Evolutionary conservation across 2,113 vertebrate species (phyloP).

Genomic region (Amazona guildingii): DNA sequence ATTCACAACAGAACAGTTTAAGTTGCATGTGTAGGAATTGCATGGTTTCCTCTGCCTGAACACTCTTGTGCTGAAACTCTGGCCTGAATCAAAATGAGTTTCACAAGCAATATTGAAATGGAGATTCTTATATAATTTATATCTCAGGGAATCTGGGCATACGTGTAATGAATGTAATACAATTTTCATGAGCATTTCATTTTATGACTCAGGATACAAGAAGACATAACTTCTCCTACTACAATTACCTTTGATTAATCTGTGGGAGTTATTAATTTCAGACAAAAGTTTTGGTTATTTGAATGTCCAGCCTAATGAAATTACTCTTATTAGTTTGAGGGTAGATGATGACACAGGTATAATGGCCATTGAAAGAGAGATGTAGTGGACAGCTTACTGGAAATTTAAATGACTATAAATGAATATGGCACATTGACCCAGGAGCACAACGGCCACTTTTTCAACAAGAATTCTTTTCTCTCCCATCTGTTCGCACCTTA

Average conservation of each 20-base stretch:
- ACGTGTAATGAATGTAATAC: slow-evolving; percentile 68
- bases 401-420: slow-evolving; percentile 32
- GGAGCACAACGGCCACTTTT: neutral
- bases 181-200: slow-evolving; percentile 72
- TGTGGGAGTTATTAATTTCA: slow-evolving; percentile 71
- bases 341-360: slow-evolving; percentile 45
- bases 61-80: neutral
- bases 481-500: neutral
- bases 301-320: slow-evolving; percentile 61
- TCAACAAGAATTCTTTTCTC: neutral
- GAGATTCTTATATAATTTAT: slow-evolving; percentile 66
- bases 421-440: slow-evolving; percentile 20
- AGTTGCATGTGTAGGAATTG: neutral
- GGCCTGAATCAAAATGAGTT: slow-evolving; percentile 52
- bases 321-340: slow-evolving; percentile 57
- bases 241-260: slow-evolving; percentile 74
- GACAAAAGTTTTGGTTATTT: slow-evolving; percentile 62
- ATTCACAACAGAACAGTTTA: neutral
- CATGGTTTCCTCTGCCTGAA: neutral
- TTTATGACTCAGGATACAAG: slow-evolving; percentile 67
- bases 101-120: slow-evolving; percentile 37
- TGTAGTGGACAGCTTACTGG: slow-evolving; percentile 32
- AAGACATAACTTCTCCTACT: slow-evolving; percentile 69
- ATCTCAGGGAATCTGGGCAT: slow-evolving; percentile 70
- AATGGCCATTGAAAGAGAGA: slow-evolving; percentile 43